Conservation (phyloP, 1,140 invertebrate genomes). For the Aphelenchoides avenae region DNA sequence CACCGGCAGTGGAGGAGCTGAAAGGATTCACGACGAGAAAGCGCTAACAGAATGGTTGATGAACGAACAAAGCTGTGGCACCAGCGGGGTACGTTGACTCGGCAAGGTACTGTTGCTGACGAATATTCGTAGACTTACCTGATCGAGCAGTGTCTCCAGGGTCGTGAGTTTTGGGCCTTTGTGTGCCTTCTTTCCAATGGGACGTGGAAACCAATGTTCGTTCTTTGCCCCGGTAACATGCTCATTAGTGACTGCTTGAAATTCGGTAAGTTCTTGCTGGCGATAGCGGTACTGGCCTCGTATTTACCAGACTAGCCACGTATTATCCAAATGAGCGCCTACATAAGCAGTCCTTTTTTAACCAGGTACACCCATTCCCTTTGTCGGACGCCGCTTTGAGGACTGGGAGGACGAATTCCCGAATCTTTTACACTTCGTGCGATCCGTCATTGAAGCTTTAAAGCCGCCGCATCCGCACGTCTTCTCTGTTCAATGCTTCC, state of each 20-base stretch:
- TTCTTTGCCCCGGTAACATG: not conserved
- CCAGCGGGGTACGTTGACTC: slow-evolving; percentile 1
- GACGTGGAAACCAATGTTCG: not conserved
- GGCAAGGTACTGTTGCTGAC: too few species aligned
- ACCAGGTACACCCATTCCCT: slow-evolving; percentile 17
- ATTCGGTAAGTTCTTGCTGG: slow-evolving; percentile 2
- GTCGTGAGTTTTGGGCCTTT: slow-evolving; percentile 11
- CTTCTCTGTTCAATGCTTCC: slow-evolving; percentile 34
- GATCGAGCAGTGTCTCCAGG: slow-evolving; percentile 13
- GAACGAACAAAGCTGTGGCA: not conserved
- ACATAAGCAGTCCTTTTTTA: not conserved
- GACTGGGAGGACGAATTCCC: slow-evolving; percentile 26
- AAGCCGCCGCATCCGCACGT: slow-evolving; percentile 25
- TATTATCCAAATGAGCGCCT: too few species aligned
- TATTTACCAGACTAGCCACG: too few species aligned
- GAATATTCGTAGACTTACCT: slow-evolving; percentile 6
- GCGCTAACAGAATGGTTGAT: slow-evolving; percentile 3
- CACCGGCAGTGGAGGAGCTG: slow-evolving; percentile 21
- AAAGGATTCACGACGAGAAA: slow-evolving; percentile 6
- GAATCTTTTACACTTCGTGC: slow-evolving; percentile 13
- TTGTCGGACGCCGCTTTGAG: slow-evolving; percentile 14
- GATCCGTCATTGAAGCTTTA: slow-evolving; percentile 2
- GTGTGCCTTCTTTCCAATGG: slow-evolving; percentile 9
- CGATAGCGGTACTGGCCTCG: too few species aligned
- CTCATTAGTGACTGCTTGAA: slow-evolving; percentile 13